These are phyloP conservation scores for Ispidina picta DNA, from an alignment of 2,797 vertebrate genomes.

Conservation along the genomic window DNA sequence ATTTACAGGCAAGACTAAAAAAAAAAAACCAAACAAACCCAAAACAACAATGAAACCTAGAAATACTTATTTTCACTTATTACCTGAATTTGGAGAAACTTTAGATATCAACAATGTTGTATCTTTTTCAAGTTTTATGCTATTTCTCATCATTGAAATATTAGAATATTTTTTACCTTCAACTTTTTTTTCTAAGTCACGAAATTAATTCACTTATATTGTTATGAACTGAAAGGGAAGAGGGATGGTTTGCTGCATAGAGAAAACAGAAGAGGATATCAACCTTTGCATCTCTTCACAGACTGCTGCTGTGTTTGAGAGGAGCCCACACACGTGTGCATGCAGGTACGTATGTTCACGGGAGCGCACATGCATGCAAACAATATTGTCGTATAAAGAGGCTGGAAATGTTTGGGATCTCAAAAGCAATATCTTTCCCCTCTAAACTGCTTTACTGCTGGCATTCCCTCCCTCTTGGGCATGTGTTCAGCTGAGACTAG, in stretches of 20 bases:
- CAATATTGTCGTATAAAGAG: conserved; percentile 23
- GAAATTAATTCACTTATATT: background rate
- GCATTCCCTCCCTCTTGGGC: conserved; percentile 86
- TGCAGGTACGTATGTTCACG: background rate
- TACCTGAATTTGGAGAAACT: background rate
- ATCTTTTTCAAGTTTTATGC: background rate
- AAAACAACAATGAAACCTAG: too few species aligned
- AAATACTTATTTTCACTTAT: background rate
- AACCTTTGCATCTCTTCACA: background rate
- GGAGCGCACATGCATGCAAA: background rate
- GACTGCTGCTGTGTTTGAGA: background rate
- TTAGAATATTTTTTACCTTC: background rate
- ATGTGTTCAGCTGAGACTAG: conserved; percentile 90
- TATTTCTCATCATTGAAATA: background rate
- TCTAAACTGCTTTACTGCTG: conserved; percentile 92
- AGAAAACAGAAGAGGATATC: background rate
- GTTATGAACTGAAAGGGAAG: background rate
- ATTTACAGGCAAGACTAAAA: background rate
- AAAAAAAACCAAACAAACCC: background rate
- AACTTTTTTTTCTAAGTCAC: background rate
- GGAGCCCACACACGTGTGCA: accelerated
- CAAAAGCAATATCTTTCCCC: conserved; percentile 77
- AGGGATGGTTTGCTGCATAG: accelerated
- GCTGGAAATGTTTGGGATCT: conserved; percentile 53
- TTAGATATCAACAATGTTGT: background rate